These are phyloP conservation scores for Bos javanicus DNA, from an alignment of 2,113 vertebrate species.

Conservation along the genomic window DNA sequence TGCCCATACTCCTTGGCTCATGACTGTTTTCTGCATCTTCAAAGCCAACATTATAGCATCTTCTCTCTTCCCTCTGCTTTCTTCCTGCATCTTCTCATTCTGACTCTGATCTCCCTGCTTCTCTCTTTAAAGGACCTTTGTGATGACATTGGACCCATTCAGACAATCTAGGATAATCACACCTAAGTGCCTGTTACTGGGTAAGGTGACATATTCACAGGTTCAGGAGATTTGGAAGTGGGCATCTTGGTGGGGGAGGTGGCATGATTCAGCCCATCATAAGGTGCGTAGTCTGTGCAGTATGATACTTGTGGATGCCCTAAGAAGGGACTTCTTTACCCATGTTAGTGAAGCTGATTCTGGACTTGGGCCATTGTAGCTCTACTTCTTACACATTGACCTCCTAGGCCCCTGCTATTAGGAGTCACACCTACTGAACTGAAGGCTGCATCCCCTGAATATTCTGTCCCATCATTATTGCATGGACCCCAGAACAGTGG, in stretches of 20 bases:
- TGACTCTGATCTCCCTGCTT: not conserved
- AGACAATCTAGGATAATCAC: not conserved
- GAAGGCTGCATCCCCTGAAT: not conserved
- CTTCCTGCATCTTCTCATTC: not conserved
- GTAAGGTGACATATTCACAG: not conserved
- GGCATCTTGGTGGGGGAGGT: not conserved
- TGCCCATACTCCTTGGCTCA: accelerated
- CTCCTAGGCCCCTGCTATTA: not conserved
- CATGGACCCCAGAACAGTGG: not conserved
- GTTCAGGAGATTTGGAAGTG: not conserved
- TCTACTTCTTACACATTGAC: not conserved
- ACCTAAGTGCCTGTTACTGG: not conserved
- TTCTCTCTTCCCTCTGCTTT: not conserved
- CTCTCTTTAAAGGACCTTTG: not conserved
- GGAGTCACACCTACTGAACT: not conserved
- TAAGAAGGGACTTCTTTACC: too few relatives aligned
- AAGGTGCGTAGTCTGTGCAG: accelerated
- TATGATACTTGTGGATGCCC: not conserved
- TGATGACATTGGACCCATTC: not conserved
- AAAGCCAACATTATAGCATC: not conserved
- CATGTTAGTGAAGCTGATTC: accelerated
- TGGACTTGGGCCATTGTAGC: not conserved
- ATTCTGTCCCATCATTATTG: not conserved
- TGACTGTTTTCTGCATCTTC: not conserved
- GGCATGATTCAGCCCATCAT: not conserved